A percentile compares a stretch with the other conserved stretches of the same genome.
Conservation (phyloP, 2,797 vertebrate species). For the Miichthys miiuy region DNA sequence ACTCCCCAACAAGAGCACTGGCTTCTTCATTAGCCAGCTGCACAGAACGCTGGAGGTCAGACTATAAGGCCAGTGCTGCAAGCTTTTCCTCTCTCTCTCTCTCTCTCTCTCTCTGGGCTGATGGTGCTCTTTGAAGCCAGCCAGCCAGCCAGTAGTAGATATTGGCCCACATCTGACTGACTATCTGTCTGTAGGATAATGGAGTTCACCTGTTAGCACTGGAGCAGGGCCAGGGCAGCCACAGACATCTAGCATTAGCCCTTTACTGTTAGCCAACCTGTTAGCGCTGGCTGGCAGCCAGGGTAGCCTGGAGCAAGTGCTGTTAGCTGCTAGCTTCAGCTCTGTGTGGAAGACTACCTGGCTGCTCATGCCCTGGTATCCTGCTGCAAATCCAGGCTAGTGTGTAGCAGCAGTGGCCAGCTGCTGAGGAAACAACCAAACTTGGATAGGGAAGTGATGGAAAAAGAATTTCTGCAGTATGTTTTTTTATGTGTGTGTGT, state of each 20-base stretch:
- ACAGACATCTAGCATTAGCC: conserved; percentile 77
- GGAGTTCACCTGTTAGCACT: conserved; percentile 84
- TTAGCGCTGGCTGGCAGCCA: conserved; percentile 80
- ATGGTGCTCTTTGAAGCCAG: conserved; percentile 74
- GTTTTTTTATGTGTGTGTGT: conserved; percentile 24
- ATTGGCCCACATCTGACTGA: conserved; percentile 73
- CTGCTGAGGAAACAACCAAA: conserved; percentile 59
- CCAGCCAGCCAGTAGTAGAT: conserved; percentile 68
- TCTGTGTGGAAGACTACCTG: conserved; percentile 48
- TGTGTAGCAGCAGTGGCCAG: conserved; percentile 23
- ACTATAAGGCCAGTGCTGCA: conserved; percentile 49
- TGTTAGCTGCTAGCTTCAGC: conserved; percentile 65
- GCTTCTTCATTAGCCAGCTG: conserved; percentile 59
- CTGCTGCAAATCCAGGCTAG: conserved; percentile 36
- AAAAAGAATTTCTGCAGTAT: conserved; percentile 43
- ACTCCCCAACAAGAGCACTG: conserved; percentile 36
- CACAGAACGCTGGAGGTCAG: conserved; percentile 43
- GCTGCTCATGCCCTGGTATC: conserved; percentile 24
- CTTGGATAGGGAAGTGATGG: conserved; percentile 51
- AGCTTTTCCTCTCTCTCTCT: conserved; percentile 45
- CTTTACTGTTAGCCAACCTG: conserved; percentile 78
- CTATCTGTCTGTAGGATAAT: conserved; percentile 79
- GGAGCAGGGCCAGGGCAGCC: conserved; percentile 80
- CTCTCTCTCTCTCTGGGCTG: conserved; percentile 40
- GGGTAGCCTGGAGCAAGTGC: conserved; percentile 70